Percentiles rank a stretch among this genome's conserved stretches.
phyloP scores from a whole-genome alignment of 2,113 vertebrate genomes.

The Chlamydotis undulata region DNA sequence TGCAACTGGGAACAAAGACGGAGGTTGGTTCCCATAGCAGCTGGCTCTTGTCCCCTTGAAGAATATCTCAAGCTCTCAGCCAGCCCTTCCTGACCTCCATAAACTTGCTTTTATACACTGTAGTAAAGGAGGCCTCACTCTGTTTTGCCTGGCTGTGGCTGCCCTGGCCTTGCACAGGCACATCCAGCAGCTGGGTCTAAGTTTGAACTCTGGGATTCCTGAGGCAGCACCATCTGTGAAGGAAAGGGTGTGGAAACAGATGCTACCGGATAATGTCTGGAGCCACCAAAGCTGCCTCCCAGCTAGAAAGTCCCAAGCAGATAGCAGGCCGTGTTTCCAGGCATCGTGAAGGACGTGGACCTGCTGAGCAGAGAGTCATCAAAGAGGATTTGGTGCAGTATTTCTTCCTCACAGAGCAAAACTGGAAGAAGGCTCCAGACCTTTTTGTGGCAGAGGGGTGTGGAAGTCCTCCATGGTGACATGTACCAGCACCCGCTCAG shows the following conservation, averaged over 20 bases:
- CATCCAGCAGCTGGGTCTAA: conserved; percentile 46
- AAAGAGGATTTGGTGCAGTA: neutral
- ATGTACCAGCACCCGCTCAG: neutral
- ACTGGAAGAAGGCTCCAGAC: neutral
- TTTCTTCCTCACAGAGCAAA: neutral
- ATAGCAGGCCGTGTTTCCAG: neutral
- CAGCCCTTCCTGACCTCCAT: conserved; percentile 32
- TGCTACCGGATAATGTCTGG: neutral
- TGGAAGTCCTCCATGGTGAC: neutral
- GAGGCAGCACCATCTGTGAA: conserved; percentile 14
- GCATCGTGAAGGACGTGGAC: neutral
- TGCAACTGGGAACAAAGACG: neutral
- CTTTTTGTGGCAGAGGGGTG: neutral
- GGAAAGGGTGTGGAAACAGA: conserved; percentile 16
- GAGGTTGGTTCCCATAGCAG: conserved; percentile 3
- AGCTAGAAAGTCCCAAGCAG: neutral
- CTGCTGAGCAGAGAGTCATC: neutral
- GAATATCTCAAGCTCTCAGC: conserved; percentile 42
- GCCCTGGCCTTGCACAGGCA: conserved; percentile 6
- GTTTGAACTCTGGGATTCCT: conserved; percentile 18
- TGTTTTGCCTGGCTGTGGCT: conserved; percentile 29
- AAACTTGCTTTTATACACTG: conserved; percentile 39
- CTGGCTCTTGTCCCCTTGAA: conserved; percentile 51
- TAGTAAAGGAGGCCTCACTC: neutral
- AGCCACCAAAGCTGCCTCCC: neutral